A percentile compares a stretch with the other conserved stretches of the same genome.
Evolutionary conservation across 2,797 vertebrate genomes (phyloP).

Genomic region (Lateolabrax maculatus): DNA sequence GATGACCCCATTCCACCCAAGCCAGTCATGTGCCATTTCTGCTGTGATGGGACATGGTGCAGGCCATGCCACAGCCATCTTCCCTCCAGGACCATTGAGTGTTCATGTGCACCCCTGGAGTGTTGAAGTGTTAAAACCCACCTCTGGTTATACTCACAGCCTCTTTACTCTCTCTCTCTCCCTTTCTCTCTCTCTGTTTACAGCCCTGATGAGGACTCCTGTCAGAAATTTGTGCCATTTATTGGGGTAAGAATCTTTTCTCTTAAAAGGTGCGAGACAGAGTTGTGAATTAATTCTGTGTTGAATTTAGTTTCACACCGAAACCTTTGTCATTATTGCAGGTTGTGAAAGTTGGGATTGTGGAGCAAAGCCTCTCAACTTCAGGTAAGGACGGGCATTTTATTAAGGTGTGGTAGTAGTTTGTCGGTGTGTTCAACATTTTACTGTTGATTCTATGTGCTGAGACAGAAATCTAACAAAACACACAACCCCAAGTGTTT

Average conservation of each 20-base stretch:
- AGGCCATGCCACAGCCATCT: conserved; percentile 60
- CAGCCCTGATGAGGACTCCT: conserved; percentile 94
- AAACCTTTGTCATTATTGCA: conserved; percentile 46
- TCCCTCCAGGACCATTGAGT: conserved; percentile 73
- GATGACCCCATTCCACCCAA: conserved; percentile 68
- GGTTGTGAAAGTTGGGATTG: conserved; percentile 91
- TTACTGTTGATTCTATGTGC: neutral
- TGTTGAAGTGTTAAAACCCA: conserved; percentile 46
- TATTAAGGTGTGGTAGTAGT: neutral
- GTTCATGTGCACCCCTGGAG: conserved; percentile 70
- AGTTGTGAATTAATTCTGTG: neutral
- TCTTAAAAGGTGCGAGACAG: neutral
- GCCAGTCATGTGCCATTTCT: conserved; percentile 65
- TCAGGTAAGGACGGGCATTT: conserved; percentile 80
- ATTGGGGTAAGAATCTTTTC: conserved; percentile 88
- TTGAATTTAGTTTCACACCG: conserved; percentile 2
- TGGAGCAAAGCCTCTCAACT: conserved; percentile 87
- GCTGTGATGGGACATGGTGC: conserved; percentile 66
- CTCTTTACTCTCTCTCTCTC: conserved; percentile 41
- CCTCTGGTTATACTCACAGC: conserved; percentile 29
- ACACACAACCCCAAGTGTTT: neutral
- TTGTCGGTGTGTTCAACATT: neutral
- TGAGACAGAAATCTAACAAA: neutral
- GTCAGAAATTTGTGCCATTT: conserved; percentile 95
- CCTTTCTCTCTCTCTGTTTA: conserved; percentile 51